Evolutionary conservation across 2,113 vertebrate genomes (phyloP), one percentile per base, ranked within the genome.

Genomic region (Sterna hirundo): DNA sequence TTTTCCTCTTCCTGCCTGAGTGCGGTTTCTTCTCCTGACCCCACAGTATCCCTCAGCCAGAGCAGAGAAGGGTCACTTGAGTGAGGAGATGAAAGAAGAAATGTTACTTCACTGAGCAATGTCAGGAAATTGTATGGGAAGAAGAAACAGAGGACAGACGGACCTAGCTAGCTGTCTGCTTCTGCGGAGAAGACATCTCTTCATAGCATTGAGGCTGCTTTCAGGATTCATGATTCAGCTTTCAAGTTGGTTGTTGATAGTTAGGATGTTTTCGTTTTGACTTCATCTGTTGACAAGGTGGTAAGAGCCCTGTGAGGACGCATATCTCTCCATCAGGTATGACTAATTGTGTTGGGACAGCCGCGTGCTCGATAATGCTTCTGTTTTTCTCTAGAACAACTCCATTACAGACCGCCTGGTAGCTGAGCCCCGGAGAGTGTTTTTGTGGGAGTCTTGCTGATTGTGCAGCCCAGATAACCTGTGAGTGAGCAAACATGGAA

Each of bases 341-440:
- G 96, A 96, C 96, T 97, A 97, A 97, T 97, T 90, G 92, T 90
- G 32, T 5, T 81, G 92, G 82, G 95, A 83, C 78, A 88, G 82
- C 81, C 61, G 1, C 0, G 3, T 65, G 69, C 9, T 8, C 3
- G 93, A 93, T 96, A 96, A 86, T 82, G 38, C 61, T 93, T 72
- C 36, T 94, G 66, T 95, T 94, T 97, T 93, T 76, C 91, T 86
- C 76, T 90, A 93, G 68, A 93, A 47, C n/a, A 64, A 71, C 94
- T 96, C 91, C 71, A 88, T 96, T 96, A 95, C 57, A 94, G 87
- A 66, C 91, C 8, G 82, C 94, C 89, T 91, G 70, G 86, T 83
- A 93, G 96, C 65, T 2, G 30, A 88, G 80, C 75, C 61, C 55
- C 13, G 3, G 47, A 12, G 1, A 93, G 82, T 94, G 94, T 86